Evolutionary conservation across 2,888 invertebrate genomes (phyloP), one percentile per base, ranked within the genome.

Genomic region (Dynastes hyllus): DNA sequence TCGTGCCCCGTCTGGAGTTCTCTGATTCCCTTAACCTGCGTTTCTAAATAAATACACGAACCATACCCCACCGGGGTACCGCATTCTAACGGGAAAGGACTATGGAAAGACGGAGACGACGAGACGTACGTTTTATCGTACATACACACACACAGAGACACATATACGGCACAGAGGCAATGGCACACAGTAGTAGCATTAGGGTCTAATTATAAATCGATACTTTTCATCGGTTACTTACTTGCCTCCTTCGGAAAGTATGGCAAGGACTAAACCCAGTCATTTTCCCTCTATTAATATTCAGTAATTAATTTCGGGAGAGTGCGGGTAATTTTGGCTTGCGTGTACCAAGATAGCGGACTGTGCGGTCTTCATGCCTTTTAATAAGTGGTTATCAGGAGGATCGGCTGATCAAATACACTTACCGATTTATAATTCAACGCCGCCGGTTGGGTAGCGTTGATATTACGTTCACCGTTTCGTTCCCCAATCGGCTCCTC

Each of bases 281-380:
- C 87, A 87, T 88, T 88, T 87, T 87, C 87, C 55, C 86, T 86
- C 86, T 87, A 87, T 87, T 88, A 88, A 88, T 88, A 88, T 88
- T 88, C 86, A 87, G 88, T 88, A 88, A 88, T 88, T 88, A 88
- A 88, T 88, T 88, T 85, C 84, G 84, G 86, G 86, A 86, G 79
- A 73, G 73, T 76, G 86, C 85, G 85, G 86, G 85, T 86, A 87
- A 87, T 87, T 87, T 87, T 84, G 85, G 86, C 84, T 87, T 85
- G 87, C 87, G 87, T 88, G 87, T 85, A 84, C 84, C 82, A 83
- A 85, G 86, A 85, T 84, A 85, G 83, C 83, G 84, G 84, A 83
- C 85, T 83, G 83, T 82, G 84, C 83, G 86, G 86, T 87, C 87
- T 88, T 88, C 88, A 88, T 87, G 85, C 84, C 86, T 86, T 86